Evolutionary conservation across 2,113 vertebrate species (phyloP).

Genomic region (Mobula hypostoma): DNA sequence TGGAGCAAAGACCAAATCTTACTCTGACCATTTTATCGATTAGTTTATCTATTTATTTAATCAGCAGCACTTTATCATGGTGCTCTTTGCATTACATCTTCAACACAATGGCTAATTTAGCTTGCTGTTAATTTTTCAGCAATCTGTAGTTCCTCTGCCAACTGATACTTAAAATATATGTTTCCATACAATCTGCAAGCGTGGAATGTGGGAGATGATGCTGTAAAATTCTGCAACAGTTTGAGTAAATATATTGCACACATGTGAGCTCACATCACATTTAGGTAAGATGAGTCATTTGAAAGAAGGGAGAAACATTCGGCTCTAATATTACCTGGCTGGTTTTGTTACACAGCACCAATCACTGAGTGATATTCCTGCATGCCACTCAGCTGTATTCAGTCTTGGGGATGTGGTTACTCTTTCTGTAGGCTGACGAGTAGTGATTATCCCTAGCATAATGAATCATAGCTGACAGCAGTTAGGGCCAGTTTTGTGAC

Average conservation of each 20-base stretch:
- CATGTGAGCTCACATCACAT: neutral
- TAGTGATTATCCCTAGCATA: neutral
- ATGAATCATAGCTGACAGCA: conserved; percentile 22
- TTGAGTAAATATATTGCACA: neutral
- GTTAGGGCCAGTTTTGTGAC: neutral
- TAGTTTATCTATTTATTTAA: neutral
- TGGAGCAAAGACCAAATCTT: neutral
- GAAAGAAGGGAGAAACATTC: neutral
- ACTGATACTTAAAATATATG: neutral
- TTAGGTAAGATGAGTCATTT: neutral
- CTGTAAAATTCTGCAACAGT: neutral
- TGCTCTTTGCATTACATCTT: neutral
- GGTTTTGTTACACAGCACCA: neutral
- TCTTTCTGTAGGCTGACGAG: neutral
- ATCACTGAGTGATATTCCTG: neutral
- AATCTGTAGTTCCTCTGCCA: neutral
- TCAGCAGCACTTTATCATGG: neutral
- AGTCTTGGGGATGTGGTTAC: neutral
- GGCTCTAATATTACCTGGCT: neutral
- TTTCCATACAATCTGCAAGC: neutral
- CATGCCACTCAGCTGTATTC: no score
- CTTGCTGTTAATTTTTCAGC: neutral
- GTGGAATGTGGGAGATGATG: neutral
- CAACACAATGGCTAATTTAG: neutral
- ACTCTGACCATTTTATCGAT: no score